A percentile compares a stretch with the other conserved stretches of the same genome.
phyloP scores from a whole-genome alignment of 2,888 invertebrate genomes.

The Pyrochroa serraticornis region DNA sequence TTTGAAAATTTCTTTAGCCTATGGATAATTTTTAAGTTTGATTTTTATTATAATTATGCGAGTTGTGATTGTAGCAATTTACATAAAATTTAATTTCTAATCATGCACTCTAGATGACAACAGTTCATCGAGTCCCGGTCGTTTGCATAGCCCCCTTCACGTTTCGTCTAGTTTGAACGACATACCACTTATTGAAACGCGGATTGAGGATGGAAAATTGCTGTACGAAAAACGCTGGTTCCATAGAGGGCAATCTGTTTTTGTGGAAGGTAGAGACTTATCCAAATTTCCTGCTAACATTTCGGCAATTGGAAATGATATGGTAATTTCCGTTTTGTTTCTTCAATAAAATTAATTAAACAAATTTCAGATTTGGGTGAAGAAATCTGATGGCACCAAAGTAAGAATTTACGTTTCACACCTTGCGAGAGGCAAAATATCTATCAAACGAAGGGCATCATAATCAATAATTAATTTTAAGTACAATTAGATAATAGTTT shows the following conservation, averaged over 20 bases:
- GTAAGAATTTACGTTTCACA: slow-evolving; percentile 84
- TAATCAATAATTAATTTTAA: slow-evolving; percentile 52
- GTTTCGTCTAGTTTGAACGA: slow-evolving; percentile 41
- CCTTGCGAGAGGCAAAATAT: slow-evolving; percentile 85
- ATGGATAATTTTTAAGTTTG: neutral
- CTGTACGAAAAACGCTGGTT: slow-evolving; percentile 94
- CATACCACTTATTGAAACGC: slow-evolving; percentile 72
- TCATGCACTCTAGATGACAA: slow-evolving; percentile 32
- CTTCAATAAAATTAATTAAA: slow-evolving; percentile 5
- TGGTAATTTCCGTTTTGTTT: slow-evolving; percentile 63
- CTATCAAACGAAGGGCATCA: slow-evolving; percentile 84
- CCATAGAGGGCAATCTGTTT: slow-evolving; percentile 91
- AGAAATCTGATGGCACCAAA: slow-evolving; percentile 82
- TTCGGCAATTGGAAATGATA: slow-evolving; percentile 88
- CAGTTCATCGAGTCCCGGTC: slow-evolving; percentile 57
- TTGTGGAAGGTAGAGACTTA: slow-evolving; percentile 73
- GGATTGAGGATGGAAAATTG: slow-evolving; percentile 93
- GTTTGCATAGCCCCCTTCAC: slow-evolving; percentile 50
- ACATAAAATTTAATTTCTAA: slow-evolving; percentile 5
- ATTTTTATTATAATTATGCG: neutral
- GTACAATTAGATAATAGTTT: neutral
- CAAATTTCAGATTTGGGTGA: slow-evolving; percentile 82
- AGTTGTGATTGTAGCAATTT: too few relatives aligned
- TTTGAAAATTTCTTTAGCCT: neutral
- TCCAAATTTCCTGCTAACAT: slow-evolving; percentile 87